Evolutionary conservation across 1,140 invertebrate species (phyloP).

Genomic region (Drosophila malerkotliana): DNA sequence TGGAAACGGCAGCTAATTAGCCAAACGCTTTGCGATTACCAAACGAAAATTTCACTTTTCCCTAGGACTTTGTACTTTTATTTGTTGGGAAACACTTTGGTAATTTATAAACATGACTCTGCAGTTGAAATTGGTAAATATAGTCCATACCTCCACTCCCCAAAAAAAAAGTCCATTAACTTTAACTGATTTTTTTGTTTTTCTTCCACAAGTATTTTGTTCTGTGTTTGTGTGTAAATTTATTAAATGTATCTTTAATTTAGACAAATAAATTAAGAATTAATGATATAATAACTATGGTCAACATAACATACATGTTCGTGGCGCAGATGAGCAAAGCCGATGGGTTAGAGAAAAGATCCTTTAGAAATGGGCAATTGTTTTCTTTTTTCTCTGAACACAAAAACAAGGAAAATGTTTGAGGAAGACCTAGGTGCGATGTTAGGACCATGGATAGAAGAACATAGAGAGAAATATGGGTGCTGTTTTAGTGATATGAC

Average conservation of each 20-base stretch:
- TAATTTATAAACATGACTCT: slow-evolving; percentile 21
- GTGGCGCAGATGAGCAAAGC: slow-evolving; percentile 56
- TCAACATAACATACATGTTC: slow-evolving; percentile 58
- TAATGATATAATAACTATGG: slow-evolving; percentile 79
- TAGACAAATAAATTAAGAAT: slow-evolving; percentile 81
- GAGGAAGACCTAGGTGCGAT: slow-evolving; percentile 25
- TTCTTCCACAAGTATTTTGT: slow-evolving; percentile 47
- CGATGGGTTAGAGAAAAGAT: slow-evolving; percentile 33
- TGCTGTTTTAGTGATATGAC: slow-evolving; percentile 27
- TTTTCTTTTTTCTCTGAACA: slow-evolving; percentile 32
- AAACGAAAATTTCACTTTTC: slow-evolving; percentile 66
- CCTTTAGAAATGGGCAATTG: slow-evolving; percentile 48
- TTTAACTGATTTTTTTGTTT: slow-evolving; percentile 24
- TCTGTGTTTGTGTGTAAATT: slow-evolving; percentile 61
- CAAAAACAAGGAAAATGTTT: slow-evolving; percentile 47
- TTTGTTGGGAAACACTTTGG: background rate
- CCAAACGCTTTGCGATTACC: slow-evolving; percentile 71
- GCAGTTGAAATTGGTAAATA: background rate
- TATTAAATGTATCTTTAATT: slow-evolving; percentile 79
- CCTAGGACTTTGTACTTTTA: slow-evolving; percentile 15
- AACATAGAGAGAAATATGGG: slow-evolving; percentile 16
- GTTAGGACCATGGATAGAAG: slow-evolving; percentile 37
- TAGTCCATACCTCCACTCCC: background rate
- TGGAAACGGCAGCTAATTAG: slow-evolving; percentile 71
- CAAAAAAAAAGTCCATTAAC: background rate